Evolutionary conservation across 2,113 vertebrate genomes (phyloP).

Genomic region (Chaenogobius annularis): DNA sequence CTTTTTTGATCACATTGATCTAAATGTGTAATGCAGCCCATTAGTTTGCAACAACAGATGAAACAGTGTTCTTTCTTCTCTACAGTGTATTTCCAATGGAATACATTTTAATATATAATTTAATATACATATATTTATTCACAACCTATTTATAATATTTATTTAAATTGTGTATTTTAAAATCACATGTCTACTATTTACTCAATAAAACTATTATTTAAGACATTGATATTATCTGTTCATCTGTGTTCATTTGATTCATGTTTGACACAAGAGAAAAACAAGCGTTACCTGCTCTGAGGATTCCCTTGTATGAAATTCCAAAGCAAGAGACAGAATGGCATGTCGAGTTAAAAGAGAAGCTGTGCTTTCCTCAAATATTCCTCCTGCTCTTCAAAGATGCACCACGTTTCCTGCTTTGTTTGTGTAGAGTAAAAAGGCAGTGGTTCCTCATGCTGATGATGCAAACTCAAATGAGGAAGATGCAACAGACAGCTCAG

Average conservation of each 20-base stretch:
- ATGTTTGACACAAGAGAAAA: constrained; percentile 8
- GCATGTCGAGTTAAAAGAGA: constrained; percentile 53
- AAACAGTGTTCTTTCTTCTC: constrained; percentile 26
- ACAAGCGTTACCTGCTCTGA: constrained; percentile 10
- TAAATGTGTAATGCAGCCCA: constrained; percentile 19
- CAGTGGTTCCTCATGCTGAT: constrained; percentile 20
- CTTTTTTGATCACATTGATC: constrained; percentile 64
- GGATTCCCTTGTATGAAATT: constrained; percentile 40
- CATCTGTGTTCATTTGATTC: background rate
- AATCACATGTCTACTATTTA: constrained; percentile 9
- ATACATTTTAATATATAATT: constrained; percentile 6
- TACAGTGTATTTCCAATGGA: constrained; percentile 55
- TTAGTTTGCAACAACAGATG: background rate
- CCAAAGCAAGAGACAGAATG: constrained; percentile 32
- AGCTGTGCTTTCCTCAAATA: constrained; percentile 78
- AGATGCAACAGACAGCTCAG: background rate
- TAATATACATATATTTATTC: constrained; percentile 60
- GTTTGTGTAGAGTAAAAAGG: background rate
- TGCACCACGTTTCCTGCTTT: constrained; percentile 44
- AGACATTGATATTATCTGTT: background rate
- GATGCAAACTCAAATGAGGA: constrained; percentile 34
- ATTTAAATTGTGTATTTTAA: constrained; percentile 64
- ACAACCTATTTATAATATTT: constrained; percentile 68
- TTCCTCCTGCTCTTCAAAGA: constrained; percentile 47
- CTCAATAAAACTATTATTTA: background rate